Evolutionary conservation across 2,113 vertebrate species (phyloP).

Genomic region (Amazona vittata): DNA sequence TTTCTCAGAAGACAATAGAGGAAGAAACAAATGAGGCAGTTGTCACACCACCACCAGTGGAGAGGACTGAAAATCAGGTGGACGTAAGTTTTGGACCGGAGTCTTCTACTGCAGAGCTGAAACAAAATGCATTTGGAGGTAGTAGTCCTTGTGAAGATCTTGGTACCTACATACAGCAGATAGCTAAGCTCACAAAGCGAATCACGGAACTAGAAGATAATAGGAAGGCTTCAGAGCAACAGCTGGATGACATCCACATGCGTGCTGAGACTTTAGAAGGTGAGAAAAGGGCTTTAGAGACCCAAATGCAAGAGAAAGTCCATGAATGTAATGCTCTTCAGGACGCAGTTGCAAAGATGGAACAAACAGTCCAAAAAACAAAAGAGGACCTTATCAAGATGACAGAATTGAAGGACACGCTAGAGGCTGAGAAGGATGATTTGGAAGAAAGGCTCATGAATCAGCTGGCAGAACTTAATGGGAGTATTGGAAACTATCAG

Average conservation of each 20-base stretch:
- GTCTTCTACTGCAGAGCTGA: not conserved
- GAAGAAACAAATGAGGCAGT: slow-evolving; percentile 30
- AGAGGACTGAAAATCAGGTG: slow-evolving; percentile 18
- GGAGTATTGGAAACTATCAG: slow-evolving; percentile 94
- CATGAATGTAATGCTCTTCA: slow-evolving; percentile 58
- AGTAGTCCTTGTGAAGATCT: slow-evolving; percentile 10
- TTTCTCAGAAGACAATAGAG: not conserved
- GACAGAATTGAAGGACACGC: slow-evolving; percentile 69
- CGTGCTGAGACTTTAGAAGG: slow-evolving; percentile 39
- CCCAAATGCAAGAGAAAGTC: slow-evolving; percentile 55
- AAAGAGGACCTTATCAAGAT: slow-evolving; percentile 79
- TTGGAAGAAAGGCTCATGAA: slow-evolving; percentile 97
- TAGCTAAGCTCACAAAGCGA: slow-evolving; percentile 60
- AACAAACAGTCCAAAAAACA: slow-evolving; percentile 56
- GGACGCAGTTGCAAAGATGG: slow-evolving; percentile 51
- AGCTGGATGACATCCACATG: not conserved
- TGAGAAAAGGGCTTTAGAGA: slow-evolving; percentile 70
- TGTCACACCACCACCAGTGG: not conserved
- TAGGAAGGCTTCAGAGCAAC: slow-evolving; percentile 46
- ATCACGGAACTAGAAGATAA: slow-evolving; percentile 63
- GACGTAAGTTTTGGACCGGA: not conserved
- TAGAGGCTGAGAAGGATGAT: slow-evolving; percentile 92
- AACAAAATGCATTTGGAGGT: not conserved
- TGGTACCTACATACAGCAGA: slow-evolving; percentile 31
- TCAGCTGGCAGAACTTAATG: slow-evolving; percentile 95